phyloP scores from a whole-genome alignment of 2,113 vertebrate genomes.

The Labrus mixtus region DNA sequence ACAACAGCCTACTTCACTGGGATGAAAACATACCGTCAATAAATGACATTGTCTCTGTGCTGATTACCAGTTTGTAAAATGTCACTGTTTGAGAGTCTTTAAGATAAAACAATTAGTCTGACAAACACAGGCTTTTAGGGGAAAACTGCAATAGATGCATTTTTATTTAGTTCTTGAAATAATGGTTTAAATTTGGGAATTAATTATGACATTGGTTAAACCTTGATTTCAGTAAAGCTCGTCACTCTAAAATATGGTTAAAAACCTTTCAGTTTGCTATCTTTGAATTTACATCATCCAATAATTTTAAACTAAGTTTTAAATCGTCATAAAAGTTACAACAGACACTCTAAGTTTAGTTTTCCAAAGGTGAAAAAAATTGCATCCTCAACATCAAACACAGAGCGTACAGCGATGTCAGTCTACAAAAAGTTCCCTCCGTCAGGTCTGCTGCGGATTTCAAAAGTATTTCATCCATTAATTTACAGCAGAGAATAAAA shows the following conservation, averaged over 20 bases:
- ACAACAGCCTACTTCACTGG: conserved; percentile 65
- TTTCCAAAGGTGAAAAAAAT: background rate
- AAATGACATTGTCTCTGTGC: conserved; percentile 23
- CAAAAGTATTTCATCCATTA: background rate
- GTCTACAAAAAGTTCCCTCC: background rate
- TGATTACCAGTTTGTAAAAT: background rate
- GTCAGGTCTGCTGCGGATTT: background rate
- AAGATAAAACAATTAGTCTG: background rate
- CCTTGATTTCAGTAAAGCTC: background rate
- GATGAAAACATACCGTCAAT: conserved; percentile 26
- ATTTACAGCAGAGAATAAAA: background rate
- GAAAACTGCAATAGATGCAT: background rate
- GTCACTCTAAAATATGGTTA: background rate
- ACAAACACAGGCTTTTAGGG: background rate
- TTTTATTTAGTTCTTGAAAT: background rate
- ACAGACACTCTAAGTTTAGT: background rate
- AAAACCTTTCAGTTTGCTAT: background rate
- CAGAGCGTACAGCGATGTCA: too few species aligned
- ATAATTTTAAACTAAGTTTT: background rate
- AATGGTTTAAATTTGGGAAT: background rate
- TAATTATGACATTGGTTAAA: too few species aligned
- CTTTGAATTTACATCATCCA: background rate
- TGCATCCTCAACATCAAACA: background rate
- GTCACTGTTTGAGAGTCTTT: background rate
- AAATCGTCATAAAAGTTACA: background rate